phyloP scores from a whole-genome alignment of 2,113 vertebrate genomes.

The Speoplatyrhinus poulsoni region DNA sequence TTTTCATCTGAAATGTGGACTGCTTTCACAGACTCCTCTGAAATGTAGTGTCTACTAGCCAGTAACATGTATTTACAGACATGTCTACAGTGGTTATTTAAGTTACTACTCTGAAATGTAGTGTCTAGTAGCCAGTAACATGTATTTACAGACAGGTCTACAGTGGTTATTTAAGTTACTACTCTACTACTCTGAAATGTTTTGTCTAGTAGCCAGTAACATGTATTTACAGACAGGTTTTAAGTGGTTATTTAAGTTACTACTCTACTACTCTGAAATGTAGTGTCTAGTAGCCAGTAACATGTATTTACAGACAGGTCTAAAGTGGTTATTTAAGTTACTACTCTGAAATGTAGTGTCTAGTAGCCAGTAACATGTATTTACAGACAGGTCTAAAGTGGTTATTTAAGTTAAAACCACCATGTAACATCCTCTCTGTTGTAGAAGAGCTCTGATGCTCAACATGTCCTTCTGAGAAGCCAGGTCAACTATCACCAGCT shows the following conservation, averaged over 20 bases:
- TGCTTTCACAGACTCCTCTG: neutral
- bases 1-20: neutral
- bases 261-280: too few species aligned
- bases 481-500: conserved; percentile 78
- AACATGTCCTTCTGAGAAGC: conserved; percentile 54
- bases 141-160: too few species aligned
- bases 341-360: too few species aligned
- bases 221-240: too few species aligned
- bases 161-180: too few species aligned
- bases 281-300: neutral
- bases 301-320: neutral
- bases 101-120: too few species aligned
- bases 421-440: neutral
- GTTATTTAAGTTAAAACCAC: neutral
- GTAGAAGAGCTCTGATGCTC: conserved; percentile 22
- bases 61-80: neutral
- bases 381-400: too few species aligned
- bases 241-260: too few species aligned
- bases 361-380: too few species aligned
- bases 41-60: neutral
- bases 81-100: neutral
- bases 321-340: neutral
- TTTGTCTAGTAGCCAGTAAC: too few species aligned
- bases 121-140: too few species aligned
- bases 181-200: too few species aligned